A percentile compares a stretch with the other conserved stretches of the same genome.
Conservation (phyloP, 2,113 vertebrate species). For the Notechis scutatus region DNA sequence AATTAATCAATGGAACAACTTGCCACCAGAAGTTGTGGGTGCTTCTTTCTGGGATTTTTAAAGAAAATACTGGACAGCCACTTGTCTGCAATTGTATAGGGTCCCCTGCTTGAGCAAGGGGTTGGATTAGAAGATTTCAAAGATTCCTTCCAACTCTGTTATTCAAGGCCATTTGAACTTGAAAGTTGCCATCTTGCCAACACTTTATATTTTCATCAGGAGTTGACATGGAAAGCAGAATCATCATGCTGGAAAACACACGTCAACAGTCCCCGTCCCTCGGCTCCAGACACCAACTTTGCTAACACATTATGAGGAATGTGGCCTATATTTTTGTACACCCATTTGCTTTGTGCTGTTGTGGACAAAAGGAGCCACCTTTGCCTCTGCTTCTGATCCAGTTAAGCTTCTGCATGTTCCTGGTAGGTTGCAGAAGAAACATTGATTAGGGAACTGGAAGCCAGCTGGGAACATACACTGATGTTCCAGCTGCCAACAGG, state of each 20-base stretch:
- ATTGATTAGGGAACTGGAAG: slow-evolving; percentile 31
- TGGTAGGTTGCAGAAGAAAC: slow-evolving; percentile 26
- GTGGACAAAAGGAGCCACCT: slow-evolving; percentile 49
- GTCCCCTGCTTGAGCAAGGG: too few relatives aligned
- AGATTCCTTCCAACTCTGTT: too few relatives aligned
- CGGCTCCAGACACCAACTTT: not conserved
- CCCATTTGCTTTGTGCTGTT: slow-evolving; percentile 52
- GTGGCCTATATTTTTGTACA: slow-evolving; percentile 38
- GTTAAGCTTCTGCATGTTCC: slow-evolving; percentile 40
- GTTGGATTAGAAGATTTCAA: too few relatives aligned
- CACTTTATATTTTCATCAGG: slow-evolving; percentile 36
- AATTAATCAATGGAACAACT: too few relatives aligned
- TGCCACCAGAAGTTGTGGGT: too few relatives aligned
- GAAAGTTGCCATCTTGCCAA: slow-evolving; percentile 42
- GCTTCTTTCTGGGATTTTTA: too few relatives aligned
- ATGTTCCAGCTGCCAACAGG: not conserved
- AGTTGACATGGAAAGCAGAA: slow-evolving; percentile 31
- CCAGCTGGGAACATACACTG: slow-evolving; percentile 20
- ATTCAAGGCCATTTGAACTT: not conserved
- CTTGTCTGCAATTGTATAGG: too few relatives aligned
- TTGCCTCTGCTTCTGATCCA: slow-evolving; percentile 48
- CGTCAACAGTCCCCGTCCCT: not conserved
- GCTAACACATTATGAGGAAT: slow-evolving; percentile 22
- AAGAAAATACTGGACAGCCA: too few relatives aligned
- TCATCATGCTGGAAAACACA: not conserved